phyloP scores from a whole-genome alignment of 2,888 invertebrate genomes.

The Plusia festucae region DNA sequence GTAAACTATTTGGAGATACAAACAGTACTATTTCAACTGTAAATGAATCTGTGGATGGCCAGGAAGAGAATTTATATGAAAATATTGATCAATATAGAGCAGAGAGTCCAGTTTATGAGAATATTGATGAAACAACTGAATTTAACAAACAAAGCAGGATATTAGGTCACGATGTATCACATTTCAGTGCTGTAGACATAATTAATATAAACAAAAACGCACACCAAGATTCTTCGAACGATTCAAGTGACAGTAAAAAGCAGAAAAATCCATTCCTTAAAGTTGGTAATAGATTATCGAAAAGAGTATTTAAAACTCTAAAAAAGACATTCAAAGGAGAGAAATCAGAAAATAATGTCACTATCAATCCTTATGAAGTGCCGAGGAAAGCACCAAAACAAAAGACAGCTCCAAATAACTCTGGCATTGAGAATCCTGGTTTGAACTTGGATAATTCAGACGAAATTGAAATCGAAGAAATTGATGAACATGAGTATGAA shows the following conservation, averaged over 20 bases:
- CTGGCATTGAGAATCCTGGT: slow-evolving; percentile 84
- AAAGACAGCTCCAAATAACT: slow-evolving; percentile 71
- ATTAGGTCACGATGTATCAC: slow-evolving; percentile 84
- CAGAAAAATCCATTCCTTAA: slow-evolving; percentile 77
- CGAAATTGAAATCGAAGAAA: slow-evolving; percentile 83
- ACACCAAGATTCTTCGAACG: slow-evolving; percentile 72
- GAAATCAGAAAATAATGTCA: slow-evolving; percentile 72
- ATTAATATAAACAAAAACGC: slow-evolving; percentile 80
- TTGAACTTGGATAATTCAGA: slow-evolving; percentile 84
- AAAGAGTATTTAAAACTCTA: slow-evolving; percentile 82
- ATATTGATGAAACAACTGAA: slow-evolving; percentile 73
- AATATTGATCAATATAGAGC: slow-evolving; percentile 78
- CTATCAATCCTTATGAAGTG: slow-evolving; percentile 85
- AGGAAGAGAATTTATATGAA: slow-evolving; percentile 78
- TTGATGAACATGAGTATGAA: slow-evolving; percentile 82
- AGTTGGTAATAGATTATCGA: slow-evolving; percentile 81
- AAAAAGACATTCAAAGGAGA: slow-evolving; percentile 84
- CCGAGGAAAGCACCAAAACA: slow-evolving; percentile 78
- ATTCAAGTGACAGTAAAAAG: slow-evolving; percentile 80
- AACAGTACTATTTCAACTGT: slow-evolving; percentile 85
- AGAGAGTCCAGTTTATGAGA: slow-evolving; percentile 83
- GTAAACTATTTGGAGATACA: slow-evolving; percentile 80
- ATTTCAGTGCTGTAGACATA: slow-evolving; percentile 82
- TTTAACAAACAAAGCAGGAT: slow-evolving; percentile 86
- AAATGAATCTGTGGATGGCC: slow-evolving; percentile 75